Percentiles rank a stretch among this genome's conserved stretches.
Evolutionary conservation across 1,140 invertebrate genomes (phyloP).

Genomic region (Chironomus striatipennis): DNA sequence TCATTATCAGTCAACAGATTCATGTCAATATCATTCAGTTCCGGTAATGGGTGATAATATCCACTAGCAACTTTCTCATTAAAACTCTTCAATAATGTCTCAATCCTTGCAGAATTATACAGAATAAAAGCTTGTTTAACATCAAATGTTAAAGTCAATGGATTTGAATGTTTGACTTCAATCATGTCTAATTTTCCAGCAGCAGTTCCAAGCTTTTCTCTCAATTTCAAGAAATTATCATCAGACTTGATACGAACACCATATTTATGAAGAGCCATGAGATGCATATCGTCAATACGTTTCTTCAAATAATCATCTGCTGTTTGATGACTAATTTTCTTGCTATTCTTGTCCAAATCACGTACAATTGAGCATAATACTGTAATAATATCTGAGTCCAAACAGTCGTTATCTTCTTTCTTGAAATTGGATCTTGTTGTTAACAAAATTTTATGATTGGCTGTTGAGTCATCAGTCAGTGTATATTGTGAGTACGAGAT

Average conservation of each 20-base stretch:
- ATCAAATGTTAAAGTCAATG: constrained; percentile 24
- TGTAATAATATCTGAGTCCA: too few relatives aligned
- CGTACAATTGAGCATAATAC: too few relatives aligned
- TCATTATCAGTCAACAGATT: constrained; percentile 52
- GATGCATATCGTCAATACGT: constrained; percentile 46
- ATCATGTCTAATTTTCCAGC: constrained; percentile 55
- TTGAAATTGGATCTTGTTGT: not conserved
- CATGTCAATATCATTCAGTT: constrained; percentile 49
- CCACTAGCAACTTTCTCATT: constrained; percentile 42
- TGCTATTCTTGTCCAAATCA: not conserved
- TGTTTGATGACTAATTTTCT: not conserved
- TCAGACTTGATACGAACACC: constrained; percentile 43
- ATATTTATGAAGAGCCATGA: constrained; percentile 53
- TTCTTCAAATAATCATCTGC: constrained; percentile 38
- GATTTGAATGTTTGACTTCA: constrained; percentile 44
- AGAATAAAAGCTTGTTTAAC: constrained; percentile 48
- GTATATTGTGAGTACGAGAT: not conserved
- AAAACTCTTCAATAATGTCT: constrained; percentile 52
- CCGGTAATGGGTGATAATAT: constrained; percentile 47
- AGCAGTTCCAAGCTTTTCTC: constrained; percentile 48
- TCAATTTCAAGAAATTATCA: constrained; percentile 41
- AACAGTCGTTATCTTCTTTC: not conserved
- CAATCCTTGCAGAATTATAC: constrained; percentile 60
- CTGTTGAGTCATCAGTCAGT: not conserved
- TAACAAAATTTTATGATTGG: not conserved